These are phyloP conservation scores for Agonopterix arenella DNA, from an alignment of 2,888 invertebrate species.

Conservation along the genomic window DNA sequence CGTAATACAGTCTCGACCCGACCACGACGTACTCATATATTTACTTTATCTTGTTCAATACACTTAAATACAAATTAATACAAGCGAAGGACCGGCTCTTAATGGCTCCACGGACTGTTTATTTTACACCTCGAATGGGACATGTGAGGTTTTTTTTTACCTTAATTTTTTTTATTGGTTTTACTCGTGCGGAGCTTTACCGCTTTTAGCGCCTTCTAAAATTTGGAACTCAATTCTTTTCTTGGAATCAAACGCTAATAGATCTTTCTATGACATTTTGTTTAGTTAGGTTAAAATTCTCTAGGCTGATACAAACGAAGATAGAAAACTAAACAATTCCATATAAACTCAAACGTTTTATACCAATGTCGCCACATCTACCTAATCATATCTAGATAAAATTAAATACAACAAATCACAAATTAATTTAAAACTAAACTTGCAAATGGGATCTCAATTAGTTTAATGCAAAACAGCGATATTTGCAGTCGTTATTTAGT, in stretches of 20 bases:
- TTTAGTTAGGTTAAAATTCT: no score
- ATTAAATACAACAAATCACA: no score
- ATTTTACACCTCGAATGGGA: conserved; percentile 73
- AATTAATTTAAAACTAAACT: conserved; percentile 13
- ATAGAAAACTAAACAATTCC: no score
- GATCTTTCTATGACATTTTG: no score
- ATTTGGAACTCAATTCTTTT: conserved; percentile 29
- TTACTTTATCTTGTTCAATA: conserved; percentile 75
- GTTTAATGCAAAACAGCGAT: conserved; percentile 31
- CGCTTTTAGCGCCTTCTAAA: conserved; percentile 62
- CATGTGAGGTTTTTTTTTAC: conserved; percentile 45
- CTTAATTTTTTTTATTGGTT: conserved; percentile 49
- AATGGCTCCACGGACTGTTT: conserved; percentile 69
- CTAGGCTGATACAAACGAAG: no score
- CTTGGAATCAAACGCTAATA: conserved; percentile 31
- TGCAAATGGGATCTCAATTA: conserved; percentile 28
- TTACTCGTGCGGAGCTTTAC: conserved; percentile 40
- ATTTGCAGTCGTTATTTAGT: conserved; percentile 29
- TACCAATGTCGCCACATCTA: no score
- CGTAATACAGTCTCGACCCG: conserved; percentile 28
- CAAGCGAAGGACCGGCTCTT: conserved; percentile 66
- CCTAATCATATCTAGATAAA: no score
- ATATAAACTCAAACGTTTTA: no score
- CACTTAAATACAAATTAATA: conserved; percentile 78
- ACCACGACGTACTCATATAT: conserved; percentile 58